Percentiles rank a stretch among this genome's conserved stretches.
phyloP scores from a whole-genome alignment of 2,888 invertebrate genomes.

The Netelia fuscicornis region DNA sequence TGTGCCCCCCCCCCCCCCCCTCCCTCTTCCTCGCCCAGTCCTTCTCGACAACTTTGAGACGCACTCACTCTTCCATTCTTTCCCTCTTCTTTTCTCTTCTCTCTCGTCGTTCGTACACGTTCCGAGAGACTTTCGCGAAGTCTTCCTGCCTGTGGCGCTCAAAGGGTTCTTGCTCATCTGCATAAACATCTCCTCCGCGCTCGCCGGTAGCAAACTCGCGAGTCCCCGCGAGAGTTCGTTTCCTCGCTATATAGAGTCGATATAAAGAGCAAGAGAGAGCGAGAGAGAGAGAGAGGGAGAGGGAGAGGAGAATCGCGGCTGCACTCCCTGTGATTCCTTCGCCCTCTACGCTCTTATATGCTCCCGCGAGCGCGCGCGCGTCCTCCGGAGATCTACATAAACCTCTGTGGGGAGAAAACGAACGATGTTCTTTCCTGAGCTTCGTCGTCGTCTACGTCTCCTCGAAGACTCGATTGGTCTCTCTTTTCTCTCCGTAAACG shows the following conservation, averaged over 20 bases:
- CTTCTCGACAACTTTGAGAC: conserved; percentile 25
- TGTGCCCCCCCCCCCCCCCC: too few relatives aligned
- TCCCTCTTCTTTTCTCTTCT: conserved; percentile 22
- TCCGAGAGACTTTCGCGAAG: conserved; percentile 33
- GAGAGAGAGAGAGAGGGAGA: conserved; percentile 39
- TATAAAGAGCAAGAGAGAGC: conserved; percentile 18
- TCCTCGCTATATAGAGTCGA: conserved; percentile 39
- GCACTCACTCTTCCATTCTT: conserved; percentile 53
- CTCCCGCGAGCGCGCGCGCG: conserved; percentile 48
- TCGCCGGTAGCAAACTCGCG: conserved; percentile 74
- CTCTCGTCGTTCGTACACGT: conserved; percentile 37
- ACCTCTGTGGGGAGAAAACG: conserved; percentile 56
- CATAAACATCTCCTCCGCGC: conserved; percentile 80
- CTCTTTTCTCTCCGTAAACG: conserved; percentile 44
- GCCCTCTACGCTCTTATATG: conserved; percentile 55
- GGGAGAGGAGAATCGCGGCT: conserved; percentile 33
- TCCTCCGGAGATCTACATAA: conserved; percentile 68
- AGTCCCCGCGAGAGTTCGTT: conserved; percentile 62
- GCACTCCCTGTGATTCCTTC: conserved; percentile 45
- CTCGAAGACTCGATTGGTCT: conserved; percentile 68
- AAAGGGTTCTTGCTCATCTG: conserved; percentile 77
- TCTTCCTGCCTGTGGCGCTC: conserved; percentile 56
- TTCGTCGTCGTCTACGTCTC: conserved; percentile 55
- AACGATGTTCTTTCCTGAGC: conserved; percentile 52
- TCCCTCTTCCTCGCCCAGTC: background rate